Conservation (phyloP, 2,888 invertebrate species). For the Aricia artaxerxes region DNA sequence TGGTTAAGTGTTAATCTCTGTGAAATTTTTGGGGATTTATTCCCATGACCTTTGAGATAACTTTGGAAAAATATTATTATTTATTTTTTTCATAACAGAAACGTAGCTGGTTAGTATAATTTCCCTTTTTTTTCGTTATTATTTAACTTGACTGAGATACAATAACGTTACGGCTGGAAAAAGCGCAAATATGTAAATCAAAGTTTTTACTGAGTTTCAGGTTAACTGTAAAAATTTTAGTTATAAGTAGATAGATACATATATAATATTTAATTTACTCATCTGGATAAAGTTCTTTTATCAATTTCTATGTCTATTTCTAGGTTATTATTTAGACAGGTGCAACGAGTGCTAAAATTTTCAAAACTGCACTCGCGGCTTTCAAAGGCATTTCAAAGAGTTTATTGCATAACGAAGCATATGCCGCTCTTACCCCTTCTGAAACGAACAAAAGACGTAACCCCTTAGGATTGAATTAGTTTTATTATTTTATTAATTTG, state of each 20-base stretch:
- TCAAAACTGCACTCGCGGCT: slow-evolving; percentile 4
- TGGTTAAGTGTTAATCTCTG: slow-evolving; percentile 66
- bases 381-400: slow-evolving; percentile 22
- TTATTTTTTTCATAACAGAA: neutral
- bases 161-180: no score
- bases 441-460: slow-evolving; percentile 51
- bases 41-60: slow-evolving; percentile 61
- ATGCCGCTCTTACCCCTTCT: slow-evolving; percentile 34
- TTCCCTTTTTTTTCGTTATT: no score
- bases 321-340: slow-evolving; percentile 12
- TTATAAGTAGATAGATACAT: no score
- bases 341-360: neutral
- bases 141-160: no score
- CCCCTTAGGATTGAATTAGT: slow-evolving; percentile 66
- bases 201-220: no score
- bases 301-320: neutral
- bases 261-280: no score
- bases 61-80: slow-evolving; percentile 25
- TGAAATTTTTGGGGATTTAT: slow-evolving; percentile 60
- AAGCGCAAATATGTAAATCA: no score
- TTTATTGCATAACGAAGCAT: slow-evolving; percentile 37
- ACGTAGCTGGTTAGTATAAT: no score
- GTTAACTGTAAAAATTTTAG: no score
- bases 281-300: no score
- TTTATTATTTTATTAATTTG: slow-evolving; percentile 77